Evolutionary conservation across 64 coral and sea anemone genomes (phyloP).

Genomic region (Cladopsammia gracilis): DNA sequence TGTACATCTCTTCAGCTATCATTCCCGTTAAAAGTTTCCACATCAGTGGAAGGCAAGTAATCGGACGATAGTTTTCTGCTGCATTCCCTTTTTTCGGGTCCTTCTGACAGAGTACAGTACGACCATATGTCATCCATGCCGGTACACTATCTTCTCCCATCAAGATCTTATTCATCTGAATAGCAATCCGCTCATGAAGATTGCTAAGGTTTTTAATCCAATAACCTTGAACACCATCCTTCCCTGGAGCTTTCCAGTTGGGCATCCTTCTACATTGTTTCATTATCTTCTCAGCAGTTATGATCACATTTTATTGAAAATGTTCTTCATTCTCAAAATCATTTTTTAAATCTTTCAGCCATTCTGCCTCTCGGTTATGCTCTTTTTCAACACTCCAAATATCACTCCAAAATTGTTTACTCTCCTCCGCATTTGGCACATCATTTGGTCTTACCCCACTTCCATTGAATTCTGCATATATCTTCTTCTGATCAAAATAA

Average conservation of each 20-base stretch:
- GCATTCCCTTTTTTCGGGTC: no score
- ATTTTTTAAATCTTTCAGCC: slow-evolving; percentile 56
- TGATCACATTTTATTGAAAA: background rate
- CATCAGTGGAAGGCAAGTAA: no score
- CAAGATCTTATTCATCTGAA: slow-evolving; percentile 49
- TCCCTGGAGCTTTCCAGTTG: no score
- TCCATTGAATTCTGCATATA: slow-evolving; percentile 51
- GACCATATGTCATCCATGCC: slow-evolving; percentile 49
- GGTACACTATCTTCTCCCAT: slow-evolving; percentile 24
- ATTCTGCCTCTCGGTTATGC: slow-evolving; percentile 47
- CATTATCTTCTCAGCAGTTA: background rate
- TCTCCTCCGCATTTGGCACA: slow-evolving; percentile 64
- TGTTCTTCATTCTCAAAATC: slow-evolving; percentile 37
- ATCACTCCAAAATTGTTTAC: slow-evolving; percentile 57
- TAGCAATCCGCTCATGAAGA: slow-evolving; percentile 44
- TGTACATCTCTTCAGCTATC: no score
- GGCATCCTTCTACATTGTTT: slow-evolving; percentile 10
- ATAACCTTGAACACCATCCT: slow-evolving; percentile 56
- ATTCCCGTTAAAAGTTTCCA: no score
- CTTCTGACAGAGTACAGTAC: no score
- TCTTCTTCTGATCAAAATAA: slow-evolving; percentile 59
- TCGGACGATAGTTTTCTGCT: no score
- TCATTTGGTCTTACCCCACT: slow-evolving; percentile 20
- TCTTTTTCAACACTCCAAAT: slow-evolving; percentile 42
- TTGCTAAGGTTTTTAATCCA: slow-evolving; percentile 49